These are phyloP conservation scores for Lamproptera curius DNA, from an alignment of 2,888 invertebrate genomes.

Conservation along the genomic window DNA sequence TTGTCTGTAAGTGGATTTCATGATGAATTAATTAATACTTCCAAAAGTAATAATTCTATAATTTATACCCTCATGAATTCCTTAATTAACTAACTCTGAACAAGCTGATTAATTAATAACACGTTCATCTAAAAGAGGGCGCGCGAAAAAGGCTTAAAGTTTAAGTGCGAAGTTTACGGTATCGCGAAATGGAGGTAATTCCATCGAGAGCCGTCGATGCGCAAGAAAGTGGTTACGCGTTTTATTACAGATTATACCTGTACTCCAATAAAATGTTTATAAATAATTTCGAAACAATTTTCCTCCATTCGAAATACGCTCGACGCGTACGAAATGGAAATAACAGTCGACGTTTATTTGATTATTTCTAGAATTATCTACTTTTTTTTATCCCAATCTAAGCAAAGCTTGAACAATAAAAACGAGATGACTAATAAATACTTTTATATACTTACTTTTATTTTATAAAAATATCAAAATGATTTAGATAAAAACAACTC, in stretches of 20 bases:
- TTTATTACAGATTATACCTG: slow-evolving; percentile 34
- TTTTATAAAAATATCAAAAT: too few relatives aligned
- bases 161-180: slow-evolving; percentile 52
- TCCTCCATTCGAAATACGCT: too few relatives aligned
- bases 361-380: too few relatives aligned
- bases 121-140: slow-evolving; percentile 54
- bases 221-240: slow-evolving; percentile 44
- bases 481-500: too few relatives aligned
- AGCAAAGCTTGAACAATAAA: too few relatives aligned
- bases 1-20: slow-evolving; percentile 24
- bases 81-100: slow-evolving; percentile 34
- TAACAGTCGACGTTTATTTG: too few relatives aligned
- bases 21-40: slow-evolving; percentile 30
- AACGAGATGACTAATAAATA: too few relatives aligned
- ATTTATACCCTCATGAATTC: slow-evolving; percentile 40
- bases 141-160: slow-evolving; percentile 46
- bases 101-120: slow-evolving; percentile 66
- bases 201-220: slow-evolving; percentile 42
- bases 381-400: too few relatives aligned
- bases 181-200: slow-evolving; percentile 49
- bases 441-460: too few relatives aligned
- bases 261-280: too few relatives aligned
- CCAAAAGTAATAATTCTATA: slow-evolving; percentile 36
- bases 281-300: too few relatives aligned
- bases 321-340: too few relatives aligned